Evolutionary conservation across 92 coral and sea anemone species (phyloP), one percentile per base, ranked within the genome.

Genomic region (Meandrina meandrites): DNA sequence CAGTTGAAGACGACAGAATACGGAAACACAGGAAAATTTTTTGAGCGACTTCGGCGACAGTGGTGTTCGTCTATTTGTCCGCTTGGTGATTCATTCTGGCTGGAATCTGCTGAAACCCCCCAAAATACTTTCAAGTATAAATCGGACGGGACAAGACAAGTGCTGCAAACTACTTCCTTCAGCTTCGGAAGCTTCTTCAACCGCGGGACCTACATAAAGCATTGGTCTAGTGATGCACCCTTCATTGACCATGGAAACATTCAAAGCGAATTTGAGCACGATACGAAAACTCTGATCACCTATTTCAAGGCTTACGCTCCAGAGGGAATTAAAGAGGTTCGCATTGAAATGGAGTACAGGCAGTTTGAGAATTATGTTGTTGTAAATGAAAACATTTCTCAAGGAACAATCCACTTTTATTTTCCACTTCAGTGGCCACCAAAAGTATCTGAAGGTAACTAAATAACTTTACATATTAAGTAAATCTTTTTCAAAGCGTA

Each of bases 281-380:
- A 96, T 84, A 79, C 92, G 21, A 91, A 93, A 68, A 81, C 47
- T 17, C 79, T 94, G 71, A 88, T 86, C 0, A 71, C 94, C 0
- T 94, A 87, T 74, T 82, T 79, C 64, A 74, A 91, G 78, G 76
- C 30, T 11, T 73, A 51, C 18, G 50, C 34, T 12, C 16, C 62
- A 9, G 32, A 47, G 1, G 86, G 83, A 28, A 79, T 76, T 34
- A 81, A 62, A 24, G 96, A 92, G 69, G 82, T 79, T 78, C 88
- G 96, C 57, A 45, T 96, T 45, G 96, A 92, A 45, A 94, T 93
- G 81, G 98, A 93, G 72, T 94, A 93, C 87, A 94, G 93, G 62
- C 96, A 96, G 75, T 83, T 96, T 66, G 98, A 96, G 75, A 90
- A 87, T 54, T 91, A 85, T 73, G 80, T 96, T 31, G 81, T 96